phyloP scores from a whole-genome alignment of 2,888 invertebrate genomes.

The Tetropium fuscum region DNA sequence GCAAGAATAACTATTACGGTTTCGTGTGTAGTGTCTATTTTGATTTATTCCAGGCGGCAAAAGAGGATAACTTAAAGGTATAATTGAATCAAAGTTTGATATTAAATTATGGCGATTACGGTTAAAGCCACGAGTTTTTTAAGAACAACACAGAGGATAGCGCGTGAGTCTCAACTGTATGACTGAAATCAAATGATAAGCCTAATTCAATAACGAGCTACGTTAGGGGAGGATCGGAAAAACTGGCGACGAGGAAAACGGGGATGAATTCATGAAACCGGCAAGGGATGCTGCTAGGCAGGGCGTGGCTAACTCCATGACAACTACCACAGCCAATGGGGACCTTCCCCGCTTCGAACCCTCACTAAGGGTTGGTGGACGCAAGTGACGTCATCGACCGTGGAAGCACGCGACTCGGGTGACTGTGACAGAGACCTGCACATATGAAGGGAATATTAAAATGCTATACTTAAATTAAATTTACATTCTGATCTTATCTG shows the following conservation, averaged over 20 bases:
- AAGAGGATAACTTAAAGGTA: slow-evolving; percentile 16
- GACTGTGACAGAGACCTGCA: slow-evolving; percentile 48
- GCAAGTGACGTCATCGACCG: slow-evolving; percentile 58
- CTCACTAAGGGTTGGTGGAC: slow-evolving; percentile 45
- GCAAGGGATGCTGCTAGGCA: slow-evolving; percentile 54
- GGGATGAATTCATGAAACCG: slow-evolving; percentile 51
- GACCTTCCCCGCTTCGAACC: slow-evolving; percentile 51
- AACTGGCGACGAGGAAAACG: slow-evolving; percentile 44
- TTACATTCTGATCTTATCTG: slow-evolving; percentile 64
- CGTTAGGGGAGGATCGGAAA: slow-evolving; percentile 59
- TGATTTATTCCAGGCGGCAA: slow-evolving; percentile 10
- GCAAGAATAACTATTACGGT: slow-evolving; percentile 11
- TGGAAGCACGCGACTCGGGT: slow-evolving; percentile 50
- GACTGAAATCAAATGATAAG: slow-evolving; percentile 78
- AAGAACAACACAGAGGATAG: slow-evolving; percentile 57
- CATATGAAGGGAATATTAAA: slow-evolving; percentile 62
- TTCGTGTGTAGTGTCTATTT: slow-evolving; percentile 41
- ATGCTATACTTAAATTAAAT: slow-evolving; percentile 63
- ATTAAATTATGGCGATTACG: slow-evolving; percentile 68
- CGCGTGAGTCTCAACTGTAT: slow-evolving; percentile 66
- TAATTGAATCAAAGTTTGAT: slow-evolving; percentile 65
- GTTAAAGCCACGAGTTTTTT: slow-evolving; percentile 64
- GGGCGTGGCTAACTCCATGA: slow-evolving; percentile 51
- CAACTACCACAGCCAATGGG: slow-evolving; percentile 44
- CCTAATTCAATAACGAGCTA: slow-evolving; percentile 81